A percentile compares a stretch with the other conserved stretches of the same genome.
phyloP scores from a whole-genome alignment of 2,888 invertebrate species.

The Ormyrus nitidulus region DNA sequence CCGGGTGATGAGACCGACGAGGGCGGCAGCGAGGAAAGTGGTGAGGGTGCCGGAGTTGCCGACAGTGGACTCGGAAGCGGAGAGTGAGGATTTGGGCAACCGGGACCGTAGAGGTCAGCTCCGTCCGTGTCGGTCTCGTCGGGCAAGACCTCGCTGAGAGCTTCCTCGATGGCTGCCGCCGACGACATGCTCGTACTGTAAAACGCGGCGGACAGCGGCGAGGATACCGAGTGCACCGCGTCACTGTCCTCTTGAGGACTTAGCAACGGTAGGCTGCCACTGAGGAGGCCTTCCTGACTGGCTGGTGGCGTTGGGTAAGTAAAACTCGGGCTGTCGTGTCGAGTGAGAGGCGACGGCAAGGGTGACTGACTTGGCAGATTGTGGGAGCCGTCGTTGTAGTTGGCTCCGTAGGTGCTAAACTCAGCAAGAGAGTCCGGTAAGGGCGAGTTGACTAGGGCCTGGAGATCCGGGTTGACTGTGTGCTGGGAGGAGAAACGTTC shows the following conservation, averaged over 20 bases:
- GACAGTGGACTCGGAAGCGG: slow-evolving; percentile 81
- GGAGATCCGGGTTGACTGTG: slow-evolving; percentile 83
- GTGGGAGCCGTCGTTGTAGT: slow-evolving; percentile 73
- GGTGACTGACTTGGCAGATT: slow-evolving; percentile 79
- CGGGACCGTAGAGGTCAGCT: slow-evolving; percentile 75
- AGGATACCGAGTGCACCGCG: slow-evolving; percentile 85
- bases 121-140: slow-evolving; percentile 80
- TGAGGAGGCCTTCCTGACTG: slow-evolving; percentile 88
- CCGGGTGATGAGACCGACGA: slow-evolving; percentile 73
- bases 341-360: slow-evolving; percentile 80
- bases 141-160: slow-evolving; percentile 88
- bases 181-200: slow-evolving; percentile 91
- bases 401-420: slow-evolving; percentile 85
- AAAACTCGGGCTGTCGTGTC: slow-evolving; percentile 84
- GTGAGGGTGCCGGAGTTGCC: slow-evolving; percentile 80
- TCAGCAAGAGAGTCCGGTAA: slow-evolving; percentile 88
- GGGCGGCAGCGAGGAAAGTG: slow-evolving; percentile 73
- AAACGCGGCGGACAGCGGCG: slow-evolving; percentile 89
- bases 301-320: slow-evolving; percentile 93
- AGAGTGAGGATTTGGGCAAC: slow-evolving; percentile 58
- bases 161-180: slow-evolving; percentile 91
- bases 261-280: slow-evolving; percentile 75
- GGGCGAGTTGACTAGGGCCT: slow-evolving; percentile 86
- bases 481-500: slow-evolving; percentile 76
- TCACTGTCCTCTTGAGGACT: slow-evolving; percentile 77